These are phyloP conservation scores for Ctenopoma multispine DNA, from an alignment of 2,797 vertebrate genomes.

Conservation along the genomic window DNA sequence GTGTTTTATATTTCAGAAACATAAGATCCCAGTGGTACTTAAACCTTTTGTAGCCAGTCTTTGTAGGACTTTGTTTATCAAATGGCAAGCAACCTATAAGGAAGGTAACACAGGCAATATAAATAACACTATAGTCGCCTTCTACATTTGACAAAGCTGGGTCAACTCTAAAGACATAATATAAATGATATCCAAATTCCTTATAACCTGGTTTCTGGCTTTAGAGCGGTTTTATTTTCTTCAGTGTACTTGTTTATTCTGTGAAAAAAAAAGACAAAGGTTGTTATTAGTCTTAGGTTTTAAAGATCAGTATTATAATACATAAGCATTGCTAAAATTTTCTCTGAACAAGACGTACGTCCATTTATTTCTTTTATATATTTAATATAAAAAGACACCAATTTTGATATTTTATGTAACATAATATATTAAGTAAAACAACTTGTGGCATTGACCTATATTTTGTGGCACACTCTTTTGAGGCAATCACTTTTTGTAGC, in stretches of 20 bases:
- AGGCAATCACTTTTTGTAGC: too few relatives aligned
- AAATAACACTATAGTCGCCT: conserved; percentile 2
- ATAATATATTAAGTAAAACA: too few relatives aligned
- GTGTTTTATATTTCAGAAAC: not conserved
- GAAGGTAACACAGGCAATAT: conserved; percentile 1
- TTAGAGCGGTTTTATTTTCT: conserved; percentile 20
- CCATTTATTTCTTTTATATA: too few relatives aligned
- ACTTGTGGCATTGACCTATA: too few relatives aligned
- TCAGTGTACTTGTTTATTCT: conserved; percentile 74
- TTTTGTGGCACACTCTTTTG: too few relatives aligned
- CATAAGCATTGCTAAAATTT: too few relatives aligned
- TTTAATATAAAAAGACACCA: too few relatives aligned
- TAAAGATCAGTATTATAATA: not conserved
- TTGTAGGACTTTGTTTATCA: not conserved
- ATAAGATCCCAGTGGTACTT: conserved; percentile 11
- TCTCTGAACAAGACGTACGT: too few relatives aligned
- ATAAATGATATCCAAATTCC: conserved; percentile 20
- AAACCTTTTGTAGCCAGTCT: not conserved
- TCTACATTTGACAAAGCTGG: conserved; percentile 9
- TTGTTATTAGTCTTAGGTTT: conserved; percentile 17
- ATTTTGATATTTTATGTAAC: too few relatives aligned
- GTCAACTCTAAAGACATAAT: conserved; percentile 33
- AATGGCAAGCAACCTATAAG: not conserved
- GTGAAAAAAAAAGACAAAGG: conserved; percentile 29
- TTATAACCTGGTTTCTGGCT: conserved; percentile 3